Evolutionary conservation across 1,140 invertebrate genomes (phyloP), one percentile per base, ranked within the genome.

Genomic region (Pristionchus pacificus): DNA sequence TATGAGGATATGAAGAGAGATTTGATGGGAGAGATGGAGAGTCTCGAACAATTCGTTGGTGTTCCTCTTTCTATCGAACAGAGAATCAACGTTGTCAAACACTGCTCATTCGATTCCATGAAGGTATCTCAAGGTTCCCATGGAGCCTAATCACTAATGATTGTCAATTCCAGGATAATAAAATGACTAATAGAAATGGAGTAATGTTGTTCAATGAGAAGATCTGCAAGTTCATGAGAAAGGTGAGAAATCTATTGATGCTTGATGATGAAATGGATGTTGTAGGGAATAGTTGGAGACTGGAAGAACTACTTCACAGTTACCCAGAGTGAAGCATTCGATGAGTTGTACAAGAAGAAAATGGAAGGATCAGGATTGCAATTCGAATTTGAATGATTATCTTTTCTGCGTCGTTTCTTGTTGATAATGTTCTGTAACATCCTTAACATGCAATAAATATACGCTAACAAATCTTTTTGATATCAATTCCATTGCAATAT

Each of bases 161-260:
- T n/a, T n/a, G n/a, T n/a, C n/a, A n/a, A 6, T 59, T 59, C 58
- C 24, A 33, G 25, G 67, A 10, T 10, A 68, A 68, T 27, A 31
- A 31, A 60, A 77, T 77, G 68, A 90, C 91, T 0, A 92, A 91
- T 81, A 89, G 89, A 68, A 87, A 86, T 60, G 60, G 74, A 25
- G 58, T 76, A 10, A 75, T 58, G 65, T 55, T 78, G 24, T 78
- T 78, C 62, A 74, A 78, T 60, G 63, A 78, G 62, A 77, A 59
- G 28, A 65, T 77, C 28, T 77, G 31, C 15, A 80, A 78, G 28
- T 78, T 78, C 72, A 78, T 78, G 78, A 69, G 77, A 10, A 78
- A 49, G 38, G 38, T 49, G 19, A 10, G 19, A 6, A 19, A 10
- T 49, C 6, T 49, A 19, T 49, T 49, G 6, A 49, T 19, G 6